Percentiles rank a stretch among this genome's conserved stretches.
These are phyloP conservation scores for Adoxophyes honmai DNA, from an alignment of 1,140 invertebrate species.

Conservation along the genomic window DNA sequence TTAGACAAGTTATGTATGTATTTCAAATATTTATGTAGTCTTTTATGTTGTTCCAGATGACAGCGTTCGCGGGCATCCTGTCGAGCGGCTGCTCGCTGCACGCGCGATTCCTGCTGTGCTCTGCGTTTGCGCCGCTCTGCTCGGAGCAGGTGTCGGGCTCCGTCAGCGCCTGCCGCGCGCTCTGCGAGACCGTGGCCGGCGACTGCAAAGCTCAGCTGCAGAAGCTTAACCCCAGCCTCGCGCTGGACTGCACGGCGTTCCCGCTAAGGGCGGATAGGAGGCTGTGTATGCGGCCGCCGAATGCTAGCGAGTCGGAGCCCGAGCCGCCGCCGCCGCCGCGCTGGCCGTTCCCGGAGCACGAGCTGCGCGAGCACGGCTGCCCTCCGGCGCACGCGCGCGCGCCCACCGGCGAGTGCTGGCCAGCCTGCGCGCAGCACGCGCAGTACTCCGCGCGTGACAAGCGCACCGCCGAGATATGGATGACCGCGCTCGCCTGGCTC, in stretches of 20 bases:
- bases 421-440: slow-evolving; percentile 84
- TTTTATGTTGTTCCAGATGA: slow-evolving; percentile 78
- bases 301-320: slow-evolving; percentile 55
- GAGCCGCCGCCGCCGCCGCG: slow-evolving; percentile 51
- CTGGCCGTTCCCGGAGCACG: slow-evolving; percentile 59
- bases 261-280: slow-evolving; percentile 75
- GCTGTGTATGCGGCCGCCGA: slow-evolving; percentile 78
- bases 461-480: slow-evolving; percentile 87
- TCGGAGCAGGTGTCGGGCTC: slow-evolving; percentile 91
- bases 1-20: too few relatives aligned
- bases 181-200: slow-evolving; percentile 88
- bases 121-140: slow-evolving; percentile 94
- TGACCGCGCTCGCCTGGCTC: slow-evolving; percentile 89
- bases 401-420: slow-evolving; percentile 74
- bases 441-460: slow-evolving; percentile 86
- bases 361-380: slow-evolving; percentile 50
- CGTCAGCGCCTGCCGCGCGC: slow-evolving; percentile 91
- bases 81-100: slow-evolving; percentile 92
- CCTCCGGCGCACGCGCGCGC: slow-evolving; percentile 59
- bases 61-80: slow-evolving; percentile 87
- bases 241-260: slow-evolving; percentile 84
- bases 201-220: slow-evolving; percentile 88
- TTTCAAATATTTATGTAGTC: background rate
- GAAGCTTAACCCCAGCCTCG: slow-evolving; percentile 84
- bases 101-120: slow-evolving; percentile 93